Percentiles rank a stretch among this genome's conserved stretches.
Evolutionary conservation across 2,113 vertebrate species (phyloP).

Genomic region (Vidua macroura): DNA sequence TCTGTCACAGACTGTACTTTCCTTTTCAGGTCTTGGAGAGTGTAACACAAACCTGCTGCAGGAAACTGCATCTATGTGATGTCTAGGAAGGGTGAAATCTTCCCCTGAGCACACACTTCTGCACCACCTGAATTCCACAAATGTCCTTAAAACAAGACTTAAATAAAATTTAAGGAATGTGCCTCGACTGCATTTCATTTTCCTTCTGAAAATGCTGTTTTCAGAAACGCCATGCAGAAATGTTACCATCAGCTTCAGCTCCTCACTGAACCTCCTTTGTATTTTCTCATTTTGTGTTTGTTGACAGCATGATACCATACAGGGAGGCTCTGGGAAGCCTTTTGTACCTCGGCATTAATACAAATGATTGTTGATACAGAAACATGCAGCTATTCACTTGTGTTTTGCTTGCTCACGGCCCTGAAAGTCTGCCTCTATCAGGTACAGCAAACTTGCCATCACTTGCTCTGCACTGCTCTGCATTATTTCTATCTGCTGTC

Average conservation of each 20-base stretch:
- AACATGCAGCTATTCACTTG: background rate
- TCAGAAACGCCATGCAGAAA: background rate
- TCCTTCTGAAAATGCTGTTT: background rate
- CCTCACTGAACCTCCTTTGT: background rate
- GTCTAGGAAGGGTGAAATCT: background rate
- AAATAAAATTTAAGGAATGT: background rate
- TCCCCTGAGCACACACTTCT: background rate
- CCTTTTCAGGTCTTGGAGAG: background rate
- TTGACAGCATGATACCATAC: background rate
- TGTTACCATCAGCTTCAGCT: background rate
- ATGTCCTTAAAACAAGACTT: background rate
- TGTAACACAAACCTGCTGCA: background rate
- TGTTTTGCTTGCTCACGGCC: background rate
- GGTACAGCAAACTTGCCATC: background rate
- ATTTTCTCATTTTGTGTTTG: background rate
- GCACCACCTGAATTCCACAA: background rate
- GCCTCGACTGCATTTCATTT: background rate
- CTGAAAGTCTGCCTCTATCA: background rate
- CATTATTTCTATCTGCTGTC: background rate
- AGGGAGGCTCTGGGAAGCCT: background rate
- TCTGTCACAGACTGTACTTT: constrained; percentile 9
- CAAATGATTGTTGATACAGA: background rate
- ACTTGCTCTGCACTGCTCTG: background rate
- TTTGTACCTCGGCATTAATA: background rate
- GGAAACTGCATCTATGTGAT: background rate